These are phyloP conservation scores for Sebastes melanostomus DNA, from an alignment of 2,797 vertebrate species.

Conservation along the genomic window DNA sequence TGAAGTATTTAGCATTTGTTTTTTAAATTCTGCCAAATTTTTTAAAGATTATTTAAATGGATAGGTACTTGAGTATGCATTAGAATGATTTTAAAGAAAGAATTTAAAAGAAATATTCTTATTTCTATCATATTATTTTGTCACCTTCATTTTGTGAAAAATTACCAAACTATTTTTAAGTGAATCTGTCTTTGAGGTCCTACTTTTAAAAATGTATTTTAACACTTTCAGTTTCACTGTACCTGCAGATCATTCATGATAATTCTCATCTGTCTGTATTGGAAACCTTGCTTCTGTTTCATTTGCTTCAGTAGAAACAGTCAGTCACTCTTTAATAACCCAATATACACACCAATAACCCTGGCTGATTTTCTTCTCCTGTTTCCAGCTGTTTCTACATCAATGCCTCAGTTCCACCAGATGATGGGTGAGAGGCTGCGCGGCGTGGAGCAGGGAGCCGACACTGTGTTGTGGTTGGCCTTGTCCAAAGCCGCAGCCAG, in stretches of 20 bases:
- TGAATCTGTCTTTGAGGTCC: neutral
- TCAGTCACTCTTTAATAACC: neutral
- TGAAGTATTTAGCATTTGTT: neutral
- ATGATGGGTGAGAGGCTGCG: slow-evolving; percentile 79
- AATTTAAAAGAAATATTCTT: neutral
- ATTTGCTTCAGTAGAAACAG: neutral
- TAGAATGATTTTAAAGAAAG: no score
- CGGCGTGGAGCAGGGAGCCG: slow-evolving; percentile 72
- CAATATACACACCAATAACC: neutral
- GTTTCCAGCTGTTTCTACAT: slow-evolving; percentile 71
- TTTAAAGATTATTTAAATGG: neutral
- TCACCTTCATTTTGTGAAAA: neutral
- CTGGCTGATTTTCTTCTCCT: no score
- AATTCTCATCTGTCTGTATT: neutral
- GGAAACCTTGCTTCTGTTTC: neutral
- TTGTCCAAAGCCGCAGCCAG: slow-evolving; percentile 61
- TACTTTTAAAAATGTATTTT: neutral
- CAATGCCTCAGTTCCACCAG: slow-evolving; percentile 81
- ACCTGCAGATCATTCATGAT: neutral
- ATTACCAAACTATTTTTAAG: neutral
- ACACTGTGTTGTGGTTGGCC: slow-evolving; percentile 80
- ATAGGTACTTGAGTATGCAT: neutral
- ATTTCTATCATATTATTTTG: neutral
- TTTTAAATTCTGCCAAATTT: neutral
- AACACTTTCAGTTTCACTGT: neutral